Percentiles rank a stretch among this genome's conserved stretches.
These are phyloP conservation scores for Phyllotreta striolata DNA, from an alignment of 2,888 invertebrate genomes.

Conservation along the genomic window DNA sequence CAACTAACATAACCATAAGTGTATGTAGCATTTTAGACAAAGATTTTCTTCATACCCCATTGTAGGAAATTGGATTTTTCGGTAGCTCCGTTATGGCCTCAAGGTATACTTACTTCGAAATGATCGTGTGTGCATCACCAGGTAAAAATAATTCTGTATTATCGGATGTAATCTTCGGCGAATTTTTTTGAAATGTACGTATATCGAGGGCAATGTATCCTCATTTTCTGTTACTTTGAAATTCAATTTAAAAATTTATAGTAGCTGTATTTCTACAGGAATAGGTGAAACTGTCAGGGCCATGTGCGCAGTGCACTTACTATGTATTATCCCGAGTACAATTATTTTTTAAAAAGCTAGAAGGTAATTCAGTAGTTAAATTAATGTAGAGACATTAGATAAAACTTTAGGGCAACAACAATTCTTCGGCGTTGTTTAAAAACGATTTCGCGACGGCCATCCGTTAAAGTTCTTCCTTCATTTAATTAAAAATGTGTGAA, in stretches of 20 bases:
- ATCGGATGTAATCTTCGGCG: no score
- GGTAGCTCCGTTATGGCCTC: constrained; percentile 1
- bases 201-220: no score
- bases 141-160: no score
- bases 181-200: no score
- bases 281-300: no score
- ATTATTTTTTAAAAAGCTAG: no score
- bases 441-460: constrained; percentile 29
- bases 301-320: no score
- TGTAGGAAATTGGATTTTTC: constrained; percentile 18
- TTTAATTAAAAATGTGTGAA: constrained; percentile 41
- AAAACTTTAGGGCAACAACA: constrained; percentile 27
- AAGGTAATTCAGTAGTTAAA: not conserved
- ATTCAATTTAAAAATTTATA: no score
- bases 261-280: no score
- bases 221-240: no score
- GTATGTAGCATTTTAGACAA: constrained; percentile 20
- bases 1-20: constrained; percentile 25
- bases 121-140: not conserved
- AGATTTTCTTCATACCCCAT: constrained; percentile 20
- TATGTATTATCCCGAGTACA: no score
- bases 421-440: constrained; percentile 24
- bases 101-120: constrained; percentile 1
- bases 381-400: constrained; percentile 21
- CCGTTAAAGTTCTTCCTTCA: constrained; percentile 29